Conservation (phyloP, 2,113 vertebrate genomes). For the Paracanthobrama guichenoti region DNA sequence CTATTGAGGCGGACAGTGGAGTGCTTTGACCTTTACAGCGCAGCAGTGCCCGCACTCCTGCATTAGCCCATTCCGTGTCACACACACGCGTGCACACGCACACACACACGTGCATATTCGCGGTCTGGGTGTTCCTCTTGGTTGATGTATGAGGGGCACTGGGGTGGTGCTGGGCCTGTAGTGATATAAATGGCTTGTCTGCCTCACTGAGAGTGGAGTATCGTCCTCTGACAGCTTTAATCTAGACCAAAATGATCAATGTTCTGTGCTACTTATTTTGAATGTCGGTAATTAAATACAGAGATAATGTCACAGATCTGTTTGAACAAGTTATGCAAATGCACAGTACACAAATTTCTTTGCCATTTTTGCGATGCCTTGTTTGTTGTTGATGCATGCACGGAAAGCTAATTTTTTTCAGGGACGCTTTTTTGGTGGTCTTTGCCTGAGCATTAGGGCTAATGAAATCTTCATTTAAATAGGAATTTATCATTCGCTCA, state of each 20-base stretch:
- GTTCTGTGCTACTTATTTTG: slow-evolving; percentile 56
- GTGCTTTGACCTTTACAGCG: slow-evolving; percentile 53
- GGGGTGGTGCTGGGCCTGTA: slow-evolving; percentile 44
- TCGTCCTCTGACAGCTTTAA: slow-evolving; percentile 69
- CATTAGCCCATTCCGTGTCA: slow-evolving; percentile 40
- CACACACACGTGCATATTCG: background rate
- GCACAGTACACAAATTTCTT: slow-evolving; percentile 22
- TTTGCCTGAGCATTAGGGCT: slow-evolving; percentile 44
- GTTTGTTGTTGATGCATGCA: slow-evolving; percentile 52
- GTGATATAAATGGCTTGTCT: slow-evolving; percentile 53
- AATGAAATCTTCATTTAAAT: slow-evolving; percentile 56
- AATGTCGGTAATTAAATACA: slow-evolving; percentile 60
- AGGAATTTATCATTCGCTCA: slow-evolving; percentile 54
- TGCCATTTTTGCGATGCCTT: slow-evolving; percentile 48
- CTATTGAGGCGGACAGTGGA: slow-evolving; percentile 51
- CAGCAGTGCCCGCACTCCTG: slow-evolving; percentile 43
- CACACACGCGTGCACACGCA: background rate
- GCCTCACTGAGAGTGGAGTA: slow-evolving; percentile 57
- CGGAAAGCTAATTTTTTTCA: slow-evolving; percentile 51
- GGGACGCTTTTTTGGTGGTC: slow-evolving; percentile 34
- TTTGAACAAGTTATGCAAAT: slow-evolving; percentile 62
- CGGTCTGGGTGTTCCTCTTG: slow-evolving; percentile 41
- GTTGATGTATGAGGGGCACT: slow-evolving; percentile 45
- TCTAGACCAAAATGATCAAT: slow-evolving; percentile 62
- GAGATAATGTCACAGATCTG: slow-evolving; percentile 57